Evolutionary conservation across 1,140 invertebrate species (phyloP).

Genomic region (Brachionus plicatilis): DNA sequence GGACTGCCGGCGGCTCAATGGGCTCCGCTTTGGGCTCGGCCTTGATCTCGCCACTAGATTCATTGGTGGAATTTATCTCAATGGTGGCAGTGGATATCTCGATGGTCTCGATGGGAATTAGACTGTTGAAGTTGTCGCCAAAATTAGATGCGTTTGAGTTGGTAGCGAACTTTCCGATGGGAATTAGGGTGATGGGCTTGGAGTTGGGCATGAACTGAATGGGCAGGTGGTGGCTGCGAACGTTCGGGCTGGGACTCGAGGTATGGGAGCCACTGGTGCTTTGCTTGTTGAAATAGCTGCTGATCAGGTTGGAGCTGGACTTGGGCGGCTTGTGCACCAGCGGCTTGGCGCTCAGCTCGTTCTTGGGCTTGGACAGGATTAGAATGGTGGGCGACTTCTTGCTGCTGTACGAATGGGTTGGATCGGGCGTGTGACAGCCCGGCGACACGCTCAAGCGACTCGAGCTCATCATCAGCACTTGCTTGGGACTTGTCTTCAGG

Average conservation of each 20-base stretch:
- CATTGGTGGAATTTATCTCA: slow-evolving; percentile 21
- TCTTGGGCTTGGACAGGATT: background rate
- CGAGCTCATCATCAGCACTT: background rate
- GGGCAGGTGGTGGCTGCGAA: background rate
- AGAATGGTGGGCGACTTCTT: slow-evolving; percentile 16
- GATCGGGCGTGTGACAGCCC: background rate
- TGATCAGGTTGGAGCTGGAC: slow-evolving; percentile 11
- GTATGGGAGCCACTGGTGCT: background rate
- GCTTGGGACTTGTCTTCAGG: background rate
- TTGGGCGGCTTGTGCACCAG: background rate
- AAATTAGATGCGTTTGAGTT: slow-evolving; percentile 2
- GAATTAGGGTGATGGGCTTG: slow-evolving; percentile 1
- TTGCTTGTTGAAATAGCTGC: background rate
- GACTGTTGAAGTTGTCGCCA: background rate
- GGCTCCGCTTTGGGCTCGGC: background rate
- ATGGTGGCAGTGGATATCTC: slow-evolving; percentile 18
- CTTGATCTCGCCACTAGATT: background rate
- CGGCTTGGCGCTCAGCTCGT: background rate
- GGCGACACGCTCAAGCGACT: background rate
- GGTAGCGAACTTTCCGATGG: background rate
- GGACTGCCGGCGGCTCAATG: background rate
- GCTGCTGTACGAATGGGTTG: background rate
- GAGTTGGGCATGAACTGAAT: slow-evolving; percentile 19
- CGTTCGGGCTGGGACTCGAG: background rate
- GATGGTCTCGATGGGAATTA: slow-evolving; percentile 13